Percentiles rank a stretch among this genome's conserved stretches.
Conservation (phyloP, 1,140 invertebrate genomes). For the Anagrus nilaparvatae region DNA sequence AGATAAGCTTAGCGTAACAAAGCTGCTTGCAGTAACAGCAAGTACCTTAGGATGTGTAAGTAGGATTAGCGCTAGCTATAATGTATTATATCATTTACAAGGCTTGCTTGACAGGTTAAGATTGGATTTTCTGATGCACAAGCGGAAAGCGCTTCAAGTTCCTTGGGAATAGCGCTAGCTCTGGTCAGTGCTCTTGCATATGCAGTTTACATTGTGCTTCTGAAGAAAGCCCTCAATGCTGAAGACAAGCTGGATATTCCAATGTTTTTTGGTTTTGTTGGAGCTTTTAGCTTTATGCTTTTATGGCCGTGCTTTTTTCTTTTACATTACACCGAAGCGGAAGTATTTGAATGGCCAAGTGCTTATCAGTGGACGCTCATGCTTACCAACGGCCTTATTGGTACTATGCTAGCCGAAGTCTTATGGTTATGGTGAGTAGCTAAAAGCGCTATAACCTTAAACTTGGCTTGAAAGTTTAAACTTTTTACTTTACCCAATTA, state of each 20-base stretch:
- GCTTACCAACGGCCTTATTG: conserved; percentile 75
- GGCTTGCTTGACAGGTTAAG: conserved; percentile 43
- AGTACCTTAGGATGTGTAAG: conserved; percentile 69
- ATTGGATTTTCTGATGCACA: conserved; percentile 60
- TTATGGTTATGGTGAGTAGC: conserved; percentile 73
- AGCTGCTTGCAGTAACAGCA: conserved; percentile 65
- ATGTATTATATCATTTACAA: neutral
- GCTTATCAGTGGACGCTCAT: conserved; percentile 67
- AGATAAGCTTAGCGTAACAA: conserved; percentile 74
- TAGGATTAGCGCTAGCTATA: conserved; percentile 17
- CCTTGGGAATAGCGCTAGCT: conserved; percentile 63
- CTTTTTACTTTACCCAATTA: conserved; percentile 5
- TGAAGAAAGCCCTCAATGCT: conserved; percentile 69
- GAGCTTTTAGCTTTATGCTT: conserved; percentile 69
- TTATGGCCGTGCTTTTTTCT: conserved; percentile 82
- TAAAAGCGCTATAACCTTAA: conserved; percentile 4
- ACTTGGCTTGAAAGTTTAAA: neutral
- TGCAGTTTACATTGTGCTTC: conserved; percentile 72
- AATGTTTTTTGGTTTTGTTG: conserved; percentile 87
- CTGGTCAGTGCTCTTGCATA: conserved; percentile 76
- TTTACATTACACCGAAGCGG: conserved; percentile 65
- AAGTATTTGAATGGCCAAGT: conserved; percentile 74
- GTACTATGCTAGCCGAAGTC: conserved; percentile 76
- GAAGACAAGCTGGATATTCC: conserved; percentile 84
- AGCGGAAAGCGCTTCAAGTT: conserved; percentile 47